Base-by-base conservation (phyloP, 2,888 invertebrate genomes). In the Ceriagrion tenellum region DNA sequence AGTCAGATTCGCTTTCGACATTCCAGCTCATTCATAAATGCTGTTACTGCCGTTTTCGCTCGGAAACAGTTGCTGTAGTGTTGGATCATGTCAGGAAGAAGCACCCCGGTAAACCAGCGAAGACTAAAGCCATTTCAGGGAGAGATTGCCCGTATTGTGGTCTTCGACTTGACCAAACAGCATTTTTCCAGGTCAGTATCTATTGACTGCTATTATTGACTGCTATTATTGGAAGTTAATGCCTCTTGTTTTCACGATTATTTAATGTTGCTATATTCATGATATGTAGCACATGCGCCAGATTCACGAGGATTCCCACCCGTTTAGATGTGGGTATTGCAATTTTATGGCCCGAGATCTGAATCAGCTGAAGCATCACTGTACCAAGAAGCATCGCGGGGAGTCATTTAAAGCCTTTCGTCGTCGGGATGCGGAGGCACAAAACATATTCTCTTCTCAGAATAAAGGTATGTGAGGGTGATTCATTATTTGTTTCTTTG, bases 281-380 rank as follows among this genome's bases (percentile, higher is more conserved):
- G 13, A 56, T 47, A 0, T 93, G 20, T 40, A 93, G 93, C 96
- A 96, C 91, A 96, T 96, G 95, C 95, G 96, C 18, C 95, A 95
- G 40, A 74, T 91, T 30, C 96, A 96, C 81, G 95, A 95, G 56
- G 95, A 95, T 59, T 95, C 95, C 40, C 96, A 96, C 89, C 96
- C 96, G 0, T 95, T 95, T 90, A 95, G 95, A 90, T 96, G 96
- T 95, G 96, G 95, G 63, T 96, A 96, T 81, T 96, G 96, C 95
- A 96, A 95, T 35, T 96, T 96, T 95, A 95, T 96, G 95, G 96
- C 96, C 0, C 95, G 96, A 55, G 96, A 96, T 56, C 90, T 96
- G 30, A 96, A 96, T 90, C 96, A 96, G 88, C 95, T 96, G 63
- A 95, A 96, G 40, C 96, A 96, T 63, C 96, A 96, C 95, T 93